Evolutionary conservation across 2,888 invertebrate genomes (phyloP), one percentile per base, ranked within the genome.

Genomic region (Harmothoe impar): DNA sequence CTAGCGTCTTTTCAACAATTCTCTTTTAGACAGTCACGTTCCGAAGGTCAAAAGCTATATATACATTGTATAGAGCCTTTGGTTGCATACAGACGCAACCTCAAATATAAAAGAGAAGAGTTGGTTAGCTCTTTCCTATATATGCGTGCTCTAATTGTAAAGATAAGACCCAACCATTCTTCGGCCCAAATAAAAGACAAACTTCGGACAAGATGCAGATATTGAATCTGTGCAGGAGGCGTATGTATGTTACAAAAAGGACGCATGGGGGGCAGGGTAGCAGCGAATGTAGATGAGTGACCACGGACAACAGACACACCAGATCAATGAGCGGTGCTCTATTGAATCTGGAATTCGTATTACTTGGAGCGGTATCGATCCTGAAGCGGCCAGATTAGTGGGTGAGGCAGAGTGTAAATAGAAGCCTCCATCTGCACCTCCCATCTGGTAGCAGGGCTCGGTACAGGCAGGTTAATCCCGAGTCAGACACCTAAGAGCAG

Each of bases 341-440:
- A 72, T 72, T 72, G 72, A 72, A 72, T 25, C 25, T 72, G 25
- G 72, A 72, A 29, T 31, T 72, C 72, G 72, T 72, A 72, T 72
- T 72, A 72, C 72, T 72, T 72, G 29, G 62, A n/a, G 62, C 62
- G 7, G 23, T 62, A 62, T 62, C 20, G 62, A 62, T 62, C 62
- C 62, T n/a, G n/a, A 3, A 62, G 62, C 20, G 12, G 20, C 62
- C 62, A 62, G 62, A 62, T 62, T 62, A 62, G 62, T 62, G 12
- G 20, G 62, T n/a, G 62, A 62, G 62, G 62, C 15, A 62, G 62
- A 62, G 62, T 62, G 62, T 62, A 20, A 62, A 62, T 62, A 62
- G 62, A 3, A 62, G 3, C 62, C n/a, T n/a, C 62, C 15, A n/a
- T 62, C 62, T 62, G 20, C 62, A 20, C 62, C 62, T n/a, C 62